Conservation (phyloP, 2,888 invertebrate species). For the Melanotus villosus region DNA sequence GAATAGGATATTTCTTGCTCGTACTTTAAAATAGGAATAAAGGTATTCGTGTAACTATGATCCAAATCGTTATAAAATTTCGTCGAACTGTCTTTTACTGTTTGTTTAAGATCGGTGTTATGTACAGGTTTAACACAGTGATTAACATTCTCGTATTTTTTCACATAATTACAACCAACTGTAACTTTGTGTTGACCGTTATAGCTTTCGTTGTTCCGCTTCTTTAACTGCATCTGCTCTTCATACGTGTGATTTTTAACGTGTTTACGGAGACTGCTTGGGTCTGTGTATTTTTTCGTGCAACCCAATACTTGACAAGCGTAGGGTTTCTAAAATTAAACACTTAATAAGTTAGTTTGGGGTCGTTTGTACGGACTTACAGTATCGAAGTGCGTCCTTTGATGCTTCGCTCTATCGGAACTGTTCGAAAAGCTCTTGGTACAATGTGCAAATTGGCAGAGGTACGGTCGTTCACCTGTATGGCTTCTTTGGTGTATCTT, state of each 20-base stretch:
- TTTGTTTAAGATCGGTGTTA: conserved; percentile 11
- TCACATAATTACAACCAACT: not conserved
- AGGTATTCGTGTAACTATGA: conserved; percentile 53
- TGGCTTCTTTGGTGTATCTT: conserved; percentile 98
- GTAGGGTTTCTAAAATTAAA: conserved; percentile 84
- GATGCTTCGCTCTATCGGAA: conserved; percentile 98
- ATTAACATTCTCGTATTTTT: not conserved
- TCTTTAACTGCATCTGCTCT: conserved; percentile 66
- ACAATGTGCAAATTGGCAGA: conserved; percentile 94
- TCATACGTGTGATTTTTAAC: conserved; percentile 82
- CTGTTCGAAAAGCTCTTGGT: conserved; percentile 98
- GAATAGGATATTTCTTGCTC: conserved; percentile 14
- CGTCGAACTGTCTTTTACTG: not conserved
- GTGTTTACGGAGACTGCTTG: conserved; percentile 93
- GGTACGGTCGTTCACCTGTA: conserved; percentile 96
- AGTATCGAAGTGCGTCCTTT: conserved; percentile 97
- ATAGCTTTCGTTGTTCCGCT: conserved; percentile 48
- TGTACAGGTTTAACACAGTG: conserved; percentile 28
- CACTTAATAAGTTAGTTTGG: not conserved
- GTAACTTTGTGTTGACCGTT: not conserved
- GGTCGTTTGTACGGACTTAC: conserved; percentile 72
- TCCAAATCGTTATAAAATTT: conserved; percentile 42
- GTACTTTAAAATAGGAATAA: conserved; percentile 34
- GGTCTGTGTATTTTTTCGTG: conserved; percentile 93
- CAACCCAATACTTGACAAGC: conserved; percentile 91